Evolutionary conservation across 2,113 vertebrate species (phyloP).

Genomic region (Motacilla alba): DNA sequence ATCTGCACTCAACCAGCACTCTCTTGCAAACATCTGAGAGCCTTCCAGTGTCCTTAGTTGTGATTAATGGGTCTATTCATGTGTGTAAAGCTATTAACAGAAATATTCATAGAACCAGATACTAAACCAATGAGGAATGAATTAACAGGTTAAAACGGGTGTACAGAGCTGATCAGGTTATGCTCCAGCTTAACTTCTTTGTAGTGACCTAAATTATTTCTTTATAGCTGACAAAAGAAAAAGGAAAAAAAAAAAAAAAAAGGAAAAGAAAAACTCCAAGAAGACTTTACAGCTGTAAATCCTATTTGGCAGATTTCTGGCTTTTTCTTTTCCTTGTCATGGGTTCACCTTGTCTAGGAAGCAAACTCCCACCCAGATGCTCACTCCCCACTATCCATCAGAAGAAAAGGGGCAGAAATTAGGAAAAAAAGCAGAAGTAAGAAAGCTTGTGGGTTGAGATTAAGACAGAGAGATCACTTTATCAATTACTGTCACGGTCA

Average conservation of each 20-base stretch:
- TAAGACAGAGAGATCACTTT: background rate
- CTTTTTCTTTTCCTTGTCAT: background rate
- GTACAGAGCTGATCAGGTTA: background rate
- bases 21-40: background rate
- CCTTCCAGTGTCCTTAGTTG: conserved; percentile 8
- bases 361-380: background rate
- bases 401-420: background rate
- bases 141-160: background rate
- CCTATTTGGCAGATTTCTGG: background rate
- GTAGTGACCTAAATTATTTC: background rate
- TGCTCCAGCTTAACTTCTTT: background rate
- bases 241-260: no score
- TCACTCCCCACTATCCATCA: background rate
- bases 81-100: conserved; percentile 27
- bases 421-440: background rate
- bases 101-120: conserved; percentile 21
- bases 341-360: background rate
- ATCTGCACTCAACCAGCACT: background rate
- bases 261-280: no score
- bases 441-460: background rate
- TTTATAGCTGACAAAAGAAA: background rate
- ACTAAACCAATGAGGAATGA: conserved; percentile 3
- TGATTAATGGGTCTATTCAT: conserved; percentile 31
- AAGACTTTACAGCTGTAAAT: background rate
- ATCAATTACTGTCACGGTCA: background rate